Conservation (phyloP, 2,888 invertebrate species). For the Linnaemya vulpina region DNA sequence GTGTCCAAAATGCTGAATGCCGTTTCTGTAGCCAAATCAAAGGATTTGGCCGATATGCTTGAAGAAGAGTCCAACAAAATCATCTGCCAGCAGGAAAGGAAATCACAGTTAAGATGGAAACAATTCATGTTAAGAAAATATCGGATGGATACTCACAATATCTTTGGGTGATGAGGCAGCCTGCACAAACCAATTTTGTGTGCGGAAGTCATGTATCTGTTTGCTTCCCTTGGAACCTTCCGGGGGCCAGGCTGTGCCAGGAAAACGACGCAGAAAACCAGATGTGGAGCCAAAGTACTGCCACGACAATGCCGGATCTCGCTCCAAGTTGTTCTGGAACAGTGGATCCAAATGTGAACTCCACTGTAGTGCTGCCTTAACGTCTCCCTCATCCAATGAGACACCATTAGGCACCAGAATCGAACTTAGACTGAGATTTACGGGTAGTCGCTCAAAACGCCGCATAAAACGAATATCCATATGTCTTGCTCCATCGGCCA, state of each 20-base stretch:
- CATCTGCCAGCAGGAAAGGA: constrained; percentile 76
- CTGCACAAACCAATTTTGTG: constrained; percentile 97
- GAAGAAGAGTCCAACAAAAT: constrained; percentile 96
- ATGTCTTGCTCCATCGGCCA: constrained; percentile 88
- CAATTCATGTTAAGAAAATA: neutral
- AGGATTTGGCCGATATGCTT: constrained; percentile 92
- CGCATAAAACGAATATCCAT: constrained; percentile 89
- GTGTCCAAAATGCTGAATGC: constrained; percentile 96
- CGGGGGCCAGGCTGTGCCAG: constrained; percentile 96
- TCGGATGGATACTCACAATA: constrained; percentile 85
- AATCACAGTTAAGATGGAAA: neutral
- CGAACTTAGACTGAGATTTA: constrained; percentile 92
- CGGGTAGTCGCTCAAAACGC: constrained; percentile 93
- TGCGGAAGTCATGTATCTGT: constrained; percentile 96
- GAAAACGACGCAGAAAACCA: constrained; percentile 97
- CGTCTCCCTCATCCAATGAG: constrained; percentile 86
- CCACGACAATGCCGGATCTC: constrained; percentile 97
- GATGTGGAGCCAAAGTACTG: constrained; percentile 99
- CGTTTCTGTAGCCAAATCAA: constrained; percentile 93
- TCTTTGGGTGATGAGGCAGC: constrained; percentile 99
- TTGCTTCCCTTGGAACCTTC: constrained; percentile 90
- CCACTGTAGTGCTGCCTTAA: constrained; percentile 96
- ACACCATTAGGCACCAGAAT: constrained; percentile 90
- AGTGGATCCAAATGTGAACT: constrained; percentile 94
- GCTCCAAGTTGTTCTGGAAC: constrained; percentile 94